Percentiles rank a stretch among this genome's conserved stretches.
These are phyloP conservation scores for Pseudolaguvia tuberculata DNA, from an alignment of 2,113 vertebrate species.

Conservation along the genomic window DNA sequence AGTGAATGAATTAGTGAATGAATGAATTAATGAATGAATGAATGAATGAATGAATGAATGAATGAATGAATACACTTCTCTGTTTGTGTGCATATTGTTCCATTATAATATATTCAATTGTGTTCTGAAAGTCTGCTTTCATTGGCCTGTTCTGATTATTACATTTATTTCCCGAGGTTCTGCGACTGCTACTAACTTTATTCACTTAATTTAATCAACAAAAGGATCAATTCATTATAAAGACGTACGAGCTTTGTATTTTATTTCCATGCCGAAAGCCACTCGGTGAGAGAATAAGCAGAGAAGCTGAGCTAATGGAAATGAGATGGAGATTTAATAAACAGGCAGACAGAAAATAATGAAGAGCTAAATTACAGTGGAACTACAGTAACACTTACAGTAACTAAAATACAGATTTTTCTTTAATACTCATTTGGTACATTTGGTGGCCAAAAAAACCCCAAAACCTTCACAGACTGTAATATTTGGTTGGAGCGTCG, in stretches of 20 bases:
- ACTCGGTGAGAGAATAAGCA: slow-evolving; percentile 21
- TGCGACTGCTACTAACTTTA: slow-evolving; percentile 35
- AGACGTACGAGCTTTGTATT: slow-evolving; percentile 28
- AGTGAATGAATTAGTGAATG: no score
- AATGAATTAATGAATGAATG: no score
- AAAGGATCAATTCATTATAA: slow-evolving; percentile 34
- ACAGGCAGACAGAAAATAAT: slow-evolving; percentile 16
- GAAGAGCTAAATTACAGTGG: slow-evolving; percentile 27
- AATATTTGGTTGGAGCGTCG: no score
- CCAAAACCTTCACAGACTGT: no score
- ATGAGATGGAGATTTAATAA: slow-evolving; percentile 29
- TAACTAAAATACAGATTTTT: background rate
- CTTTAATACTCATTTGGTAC: no score
- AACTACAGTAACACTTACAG: background rate
- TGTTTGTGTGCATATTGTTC: background rate
- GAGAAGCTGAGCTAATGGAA: slow-evolving; percentile 33
- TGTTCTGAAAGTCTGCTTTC: background rate
- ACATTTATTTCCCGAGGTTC: slow-evolving; percentile 38
- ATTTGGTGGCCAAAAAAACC: no score
- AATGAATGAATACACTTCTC: background rate
- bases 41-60: no score
- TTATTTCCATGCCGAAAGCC: slow-evolving; percentile 27
- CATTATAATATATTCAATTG: background rate
- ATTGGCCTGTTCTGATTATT: slow-evolving; percentile 20
- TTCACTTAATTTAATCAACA: slow-evolving; percentile 44